These are phyloP conservation scores for Anastrepha ludens DNA, from an alignment of 1,140 invertebrate genomes.

Conservation along the genomic window DNA sequence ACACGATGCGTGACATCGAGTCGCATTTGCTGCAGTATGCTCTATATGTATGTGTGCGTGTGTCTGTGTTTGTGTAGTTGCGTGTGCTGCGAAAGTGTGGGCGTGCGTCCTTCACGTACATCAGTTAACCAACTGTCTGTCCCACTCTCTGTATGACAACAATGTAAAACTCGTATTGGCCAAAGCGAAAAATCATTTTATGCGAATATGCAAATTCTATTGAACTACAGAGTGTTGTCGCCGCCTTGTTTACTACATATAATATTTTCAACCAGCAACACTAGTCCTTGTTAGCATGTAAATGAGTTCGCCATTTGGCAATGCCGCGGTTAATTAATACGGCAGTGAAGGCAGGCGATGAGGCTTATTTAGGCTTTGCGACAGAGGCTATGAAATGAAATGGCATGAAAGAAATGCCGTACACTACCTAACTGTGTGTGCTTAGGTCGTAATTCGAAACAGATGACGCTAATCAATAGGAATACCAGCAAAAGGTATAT, in stretches of 20 bases:
- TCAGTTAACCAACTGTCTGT: background rate
- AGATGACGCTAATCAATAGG: too few relatives aligned
- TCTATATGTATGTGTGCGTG: background rate
- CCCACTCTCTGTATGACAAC: background rate
- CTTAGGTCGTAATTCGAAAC: too few relatives aligned
- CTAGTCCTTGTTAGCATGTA: background rate
- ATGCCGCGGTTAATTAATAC: background rate
- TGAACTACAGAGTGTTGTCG: background rate
- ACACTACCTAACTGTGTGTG: too few relatives aligned
- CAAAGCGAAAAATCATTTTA: background rate
- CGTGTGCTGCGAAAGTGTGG: background rate
- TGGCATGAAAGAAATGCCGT: too few relatives aligned
- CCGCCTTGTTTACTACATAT: background rate
- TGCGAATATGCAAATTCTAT: conserved; percentile 22
- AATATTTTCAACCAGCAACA: background rate
- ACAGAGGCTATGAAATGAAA: background rate
- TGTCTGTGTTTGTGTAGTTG: background rate
- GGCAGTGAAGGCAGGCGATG: background rate
- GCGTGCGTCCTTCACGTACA: background rate
- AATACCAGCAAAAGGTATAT: too few relatives aligned
- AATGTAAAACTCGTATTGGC: background rate
- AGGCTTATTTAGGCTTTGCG: background rate
- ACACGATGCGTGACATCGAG: background rate
- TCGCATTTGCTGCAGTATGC: background rate
- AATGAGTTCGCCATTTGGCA: conserved; percentile 2